A percentile compares a stretch with the other conserved stretches of the same genome.
Evolutionary conservation across 1,140 invertebrate species (phyloP).

Genomic region (Zaprionus kolodkinae): DNA sequence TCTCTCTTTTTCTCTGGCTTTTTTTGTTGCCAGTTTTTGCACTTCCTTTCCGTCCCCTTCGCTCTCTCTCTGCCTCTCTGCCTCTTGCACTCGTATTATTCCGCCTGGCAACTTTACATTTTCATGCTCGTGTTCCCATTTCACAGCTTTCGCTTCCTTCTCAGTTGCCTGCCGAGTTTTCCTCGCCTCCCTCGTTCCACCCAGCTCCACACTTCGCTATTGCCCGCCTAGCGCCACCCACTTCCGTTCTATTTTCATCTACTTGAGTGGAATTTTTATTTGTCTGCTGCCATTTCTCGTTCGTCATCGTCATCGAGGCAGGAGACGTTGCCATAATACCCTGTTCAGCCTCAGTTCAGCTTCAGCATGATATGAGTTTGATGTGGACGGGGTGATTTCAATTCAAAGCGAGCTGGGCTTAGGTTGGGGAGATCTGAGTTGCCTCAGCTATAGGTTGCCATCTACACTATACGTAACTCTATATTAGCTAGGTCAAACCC

Average conservation of each 20-base stretch:
- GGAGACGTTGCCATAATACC: slow-evolving; percentile 13
- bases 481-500: background rate
- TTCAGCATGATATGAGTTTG: background rate
- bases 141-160: slow-evolving; percentile 41
- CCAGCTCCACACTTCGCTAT: background rate
- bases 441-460: background rate
- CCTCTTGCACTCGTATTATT: slow-evolving; percentile 43
- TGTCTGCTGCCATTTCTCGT: slow-evolving; percentile 53
- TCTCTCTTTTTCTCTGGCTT: slow-evolving; percentile 10
- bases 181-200: slow-evolving; percentile 6
- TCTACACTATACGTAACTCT: no score
- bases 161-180: slow-evolving; percentile 18
- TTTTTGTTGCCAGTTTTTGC: slow-evolving; percentile 21
- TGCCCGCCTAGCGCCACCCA: slow-evolving; percentile 46
- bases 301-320: slow-evolving; percentile 21
- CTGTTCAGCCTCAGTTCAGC: slow-evolving; percentile 21
- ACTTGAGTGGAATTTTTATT: slow-evolving; percentile 79
- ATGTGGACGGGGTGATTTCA: background rate
- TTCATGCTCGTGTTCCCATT: slow-evolving; percentile 70
- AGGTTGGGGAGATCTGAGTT: no score
- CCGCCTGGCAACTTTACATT: slow-evolving; percentile 64
- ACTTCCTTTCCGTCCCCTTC: slow-evolving; percentile 3
- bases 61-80: background rate
- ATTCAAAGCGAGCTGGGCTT: background rate
- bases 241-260: slow-evolving; percentile 73